phyloP scores from a whole-genome alignment of 2,113 vertebrate species.

The Narcine bancroftii region DNA sequence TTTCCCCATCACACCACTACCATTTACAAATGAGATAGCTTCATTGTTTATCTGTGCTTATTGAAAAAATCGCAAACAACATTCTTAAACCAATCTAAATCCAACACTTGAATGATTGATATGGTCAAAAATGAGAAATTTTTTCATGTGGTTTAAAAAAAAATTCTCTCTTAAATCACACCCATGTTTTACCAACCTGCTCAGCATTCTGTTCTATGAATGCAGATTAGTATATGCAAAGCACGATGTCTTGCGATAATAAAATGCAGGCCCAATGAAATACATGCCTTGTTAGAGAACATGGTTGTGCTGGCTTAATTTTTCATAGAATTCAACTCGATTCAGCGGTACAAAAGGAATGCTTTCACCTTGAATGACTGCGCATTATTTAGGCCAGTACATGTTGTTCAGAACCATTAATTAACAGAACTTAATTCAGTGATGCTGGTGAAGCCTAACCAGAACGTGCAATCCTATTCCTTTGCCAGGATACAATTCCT shows the following conservation, averaged over 20 bases:
- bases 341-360: background rate
- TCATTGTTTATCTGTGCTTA: no score
- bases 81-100: no score
- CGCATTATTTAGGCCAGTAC: background rate
- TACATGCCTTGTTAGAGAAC: background rate
- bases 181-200: no score
- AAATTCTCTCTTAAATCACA: no score
- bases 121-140: no score
- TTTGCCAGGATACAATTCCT: background rate
- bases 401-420: slow-evolving; percentile 27
- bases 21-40: no score
- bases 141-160: no score
- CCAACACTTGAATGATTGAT: no score
- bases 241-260: background rate
- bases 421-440: background rate
- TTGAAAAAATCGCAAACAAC: no score
- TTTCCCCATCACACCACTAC: no score
- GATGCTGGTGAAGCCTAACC: background rate
- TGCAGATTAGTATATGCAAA: background rate
- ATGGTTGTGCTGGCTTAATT: background rate
- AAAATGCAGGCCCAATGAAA: background rate
- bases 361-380: background rate
- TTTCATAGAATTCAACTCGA: slow-evolving; percentile 1
- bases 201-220: background rate
- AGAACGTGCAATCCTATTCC: background rate